Conservation (phyloP, 37 sponge, comb jelly and placozoan species). For the Cladorhizidae sp. region DNA sequence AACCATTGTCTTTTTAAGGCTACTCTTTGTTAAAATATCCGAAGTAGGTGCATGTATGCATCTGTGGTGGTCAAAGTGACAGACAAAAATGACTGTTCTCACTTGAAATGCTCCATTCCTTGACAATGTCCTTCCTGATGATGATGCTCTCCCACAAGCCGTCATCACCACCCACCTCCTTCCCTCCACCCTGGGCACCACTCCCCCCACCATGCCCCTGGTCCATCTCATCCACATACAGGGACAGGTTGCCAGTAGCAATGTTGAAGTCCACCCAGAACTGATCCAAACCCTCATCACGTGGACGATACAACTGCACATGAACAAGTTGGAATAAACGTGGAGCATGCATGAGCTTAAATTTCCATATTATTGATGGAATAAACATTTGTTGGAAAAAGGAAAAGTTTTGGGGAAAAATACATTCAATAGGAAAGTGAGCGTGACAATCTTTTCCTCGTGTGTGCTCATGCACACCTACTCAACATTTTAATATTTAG, state of each 20-base stretch:
- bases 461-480: no score
- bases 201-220: not conserved
- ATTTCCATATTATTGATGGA: not conserved
- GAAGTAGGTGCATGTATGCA: no score
- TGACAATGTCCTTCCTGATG: constrained; percentile 3
- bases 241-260: constrained; percentile 13
- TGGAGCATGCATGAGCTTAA: not conserved
- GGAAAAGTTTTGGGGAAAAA: not conserved
- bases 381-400: not conserved
- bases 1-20: no score
- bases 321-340: no score
- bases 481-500: no score
- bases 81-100: not conserved
- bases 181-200: not conserved
- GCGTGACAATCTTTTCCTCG: no score
- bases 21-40: no score
- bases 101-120: constrained; percentile 28
- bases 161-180: constrained; percentile 7
- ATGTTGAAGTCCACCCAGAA: constrained; percentile 66
- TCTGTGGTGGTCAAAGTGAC: not conserved
- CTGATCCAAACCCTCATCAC: constrained; percentile 17
- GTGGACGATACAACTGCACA: constrained; percentile 29
- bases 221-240: constrained; percentile 34
- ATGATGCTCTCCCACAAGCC: constrained; percentile 30
- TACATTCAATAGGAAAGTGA: no score